Conservation (phyloP, 2,113 vertebrate genomes). For the Lepus timidus region DNA sequence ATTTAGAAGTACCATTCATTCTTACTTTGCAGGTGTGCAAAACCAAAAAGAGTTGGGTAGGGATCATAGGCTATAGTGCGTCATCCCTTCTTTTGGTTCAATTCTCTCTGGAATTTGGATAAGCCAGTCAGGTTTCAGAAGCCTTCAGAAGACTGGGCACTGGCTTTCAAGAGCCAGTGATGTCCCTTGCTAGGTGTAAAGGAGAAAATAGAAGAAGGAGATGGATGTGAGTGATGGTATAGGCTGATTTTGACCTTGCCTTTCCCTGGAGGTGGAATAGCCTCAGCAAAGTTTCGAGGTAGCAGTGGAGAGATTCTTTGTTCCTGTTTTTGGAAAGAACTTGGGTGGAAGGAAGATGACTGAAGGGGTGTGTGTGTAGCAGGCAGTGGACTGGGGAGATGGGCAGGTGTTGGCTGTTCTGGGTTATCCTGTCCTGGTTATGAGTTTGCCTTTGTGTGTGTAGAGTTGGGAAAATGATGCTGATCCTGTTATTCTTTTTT, state of each 20-base stretch:
- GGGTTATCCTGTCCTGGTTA: background rate
- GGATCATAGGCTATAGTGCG: background rate
- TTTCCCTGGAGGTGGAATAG: background rate
- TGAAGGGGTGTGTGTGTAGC: no score
- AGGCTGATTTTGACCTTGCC: background rate
- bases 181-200: background rate
- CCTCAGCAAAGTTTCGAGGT: background rate
- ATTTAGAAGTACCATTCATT: background rate
- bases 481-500: background rate
- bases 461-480: background rate
- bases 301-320: background rate
- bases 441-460: background rate
- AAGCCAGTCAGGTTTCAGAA: background rate
- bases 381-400: background rate
- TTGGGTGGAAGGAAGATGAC: background rate
- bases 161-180: background rate
- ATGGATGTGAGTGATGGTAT: fast-evolving
- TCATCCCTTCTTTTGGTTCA: background rate
- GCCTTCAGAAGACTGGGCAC: background rate
- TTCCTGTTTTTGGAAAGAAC: background rate
- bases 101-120: background rate
- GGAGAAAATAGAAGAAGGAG: background rate
- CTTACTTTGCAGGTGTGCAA: background rate
- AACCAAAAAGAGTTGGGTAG: background rate
- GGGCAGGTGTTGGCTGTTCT: background rate